Evolutionary conservation across 1,140 invertebrate species (phyloP).

Genomic region (Odontomachus brunneus): DNA sequence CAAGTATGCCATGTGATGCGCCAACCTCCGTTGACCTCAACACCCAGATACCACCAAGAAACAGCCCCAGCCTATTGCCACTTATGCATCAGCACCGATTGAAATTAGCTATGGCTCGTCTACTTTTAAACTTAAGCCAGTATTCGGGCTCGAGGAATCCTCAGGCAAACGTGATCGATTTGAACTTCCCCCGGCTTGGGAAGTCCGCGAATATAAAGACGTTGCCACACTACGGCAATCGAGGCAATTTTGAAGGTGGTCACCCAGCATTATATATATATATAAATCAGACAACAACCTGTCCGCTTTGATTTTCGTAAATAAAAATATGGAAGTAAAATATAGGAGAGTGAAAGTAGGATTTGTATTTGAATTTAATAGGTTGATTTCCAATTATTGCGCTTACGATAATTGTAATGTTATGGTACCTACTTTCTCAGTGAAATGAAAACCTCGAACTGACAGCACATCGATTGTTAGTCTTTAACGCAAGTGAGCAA

Average conservation of each 20-base stretch:
- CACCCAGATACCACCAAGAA: constrained; percentile 84
- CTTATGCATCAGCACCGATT: constrained; percentile 85
- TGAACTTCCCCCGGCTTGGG: constrained; percentile 78
- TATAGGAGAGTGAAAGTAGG: constrained; percentile 85
- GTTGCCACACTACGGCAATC: constrained; percentile 80
- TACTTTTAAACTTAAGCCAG: constrained; percentile 81
- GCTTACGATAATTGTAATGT: constrained; percentile 84
- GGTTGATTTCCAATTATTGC: constrained; percentile 84
- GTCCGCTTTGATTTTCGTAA: constrained; percentile 85
- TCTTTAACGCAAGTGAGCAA: constrained; percentile 81
- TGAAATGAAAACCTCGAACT: constrained; percentile 78
- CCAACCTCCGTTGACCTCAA: constrained; percentile 84
- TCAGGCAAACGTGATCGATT: constrained; percentile 81
- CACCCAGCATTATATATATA: constrained; percentile 82
- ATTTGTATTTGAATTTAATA: constrained; percentile 85
- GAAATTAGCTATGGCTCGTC: constrained; percentile 84
- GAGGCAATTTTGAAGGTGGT: constrained; percentile 85
- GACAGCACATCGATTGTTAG: constrained; percentile 83
- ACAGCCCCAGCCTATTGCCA: constrained; percentile 85
- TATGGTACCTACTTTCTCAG: constrained; percentile 83
- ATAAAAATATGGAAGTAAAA: constrained; percentile 76
- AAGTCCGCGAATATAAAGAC: constrained; percentile 81
- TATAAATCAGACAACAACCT: constrained; percentile 80
- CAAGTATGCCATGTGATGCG: constrained; percentile 99
- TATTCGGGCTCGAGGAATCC: constrained; percentile 78